These are phyloP conservation scores for Thymelicus lineola DNA, from an alignment of 2,888 invertebrate genomes.

Conservation along the genomic window DNA sequence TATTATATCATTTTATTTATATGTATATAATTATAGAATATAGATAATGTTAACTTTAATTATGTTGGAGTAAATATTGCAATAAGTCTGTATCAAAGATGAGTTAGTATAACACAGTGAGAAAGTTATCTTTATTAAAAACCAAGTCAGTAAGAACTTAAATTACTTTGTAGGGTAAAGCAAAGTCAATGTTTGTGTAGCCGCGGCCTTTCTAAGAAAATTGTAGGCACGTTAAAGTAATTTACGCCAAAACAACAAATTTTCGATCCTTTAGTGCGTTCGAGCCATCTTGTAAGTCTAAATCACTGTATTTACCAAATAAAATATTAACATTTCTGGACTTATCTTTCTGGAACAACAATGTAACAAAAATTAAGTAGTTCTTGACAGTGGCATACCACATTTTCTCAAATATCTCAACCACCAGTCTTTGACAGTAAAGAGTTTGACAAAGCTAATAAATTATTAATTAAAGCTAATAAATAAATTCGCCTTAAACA, in stretches of 20 bases:
- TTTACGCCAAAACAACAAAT: neutral
- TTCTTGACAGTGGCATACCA: too few relatives aligned
- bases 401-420: too few relatives aligned
- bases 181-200: neutral
- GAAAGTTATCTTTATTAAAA: neutral
- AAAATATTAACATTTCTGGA: neutral
- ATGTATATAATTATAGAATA: too few relatives aligned
- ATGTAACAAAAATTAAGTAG: too few relatives aligned
- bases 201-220: neutral
- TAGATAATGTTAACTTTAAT: too few relatives aligned
- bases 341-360: too few relatives aligned
- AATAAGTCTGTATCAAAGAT: neutral
- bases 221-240: neutral
- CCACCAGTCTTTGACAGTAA: too few relatives aligned
- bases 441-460: too few relatives aligned
- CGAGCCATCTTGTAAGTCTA: neutral
- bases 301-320: neutral
- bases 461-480: too few relatives aligned
- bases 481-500: too few relatives aligned
- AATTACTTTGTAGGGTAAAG: constrained; percentile 2
- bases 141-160: constrained; percentile 1
- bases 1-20: too few relatives aligned
- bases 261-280: neutral
- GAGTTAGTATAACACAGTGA: neutral
- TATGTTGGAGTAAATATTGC: too few relatives aligned